A percentile compares a stretch with the other conserved stretches of the same genome.
phyloP scores from a whole-genome alignment of 2,797 vertebrate genomes.

The Eleutherodactylus coqui region DNA sequence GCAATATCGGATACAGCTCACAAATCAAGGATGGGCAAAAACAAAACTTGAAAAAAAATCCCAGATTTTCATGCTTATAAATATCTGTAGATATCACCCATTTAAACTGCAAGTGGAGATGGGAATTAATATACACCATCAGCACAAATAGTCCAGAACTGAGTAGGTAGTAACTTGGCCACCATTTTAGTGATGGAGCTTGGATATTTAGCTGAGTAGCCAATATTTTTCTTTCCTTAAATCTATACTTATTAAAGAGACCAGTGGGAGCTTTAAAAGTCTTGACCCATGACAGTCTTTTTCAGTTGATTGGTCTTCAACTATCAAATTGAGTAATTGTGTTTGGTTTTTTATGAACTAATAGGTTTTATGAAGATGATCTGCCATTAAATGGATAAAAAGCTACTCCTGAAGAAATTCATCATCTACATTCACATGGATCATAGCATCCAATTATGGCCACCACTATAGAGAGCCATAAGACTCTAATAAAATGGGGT shows the following conservation, averaged over 20 bases:
- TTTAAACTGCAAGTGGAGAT: background rate
- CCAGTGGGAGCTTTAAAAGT: background rate
- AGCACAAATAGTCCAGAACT: background rate
- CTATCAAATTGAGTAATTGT: too few relatives aligned
- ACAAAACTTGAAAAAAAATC: too few relatives aligned
- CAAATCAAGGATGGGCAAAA: too few relatives aligned
- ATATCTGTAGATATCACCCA: background rate
- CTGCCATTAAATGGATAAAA: too few relatives aligned
- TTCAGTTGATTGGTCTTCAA: too few relatives aligned
- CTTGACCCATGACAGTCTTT: too few relatives aligned
- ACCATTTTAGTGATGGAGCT: background rate
- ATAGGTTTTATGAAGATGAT: too few relatives aligned
- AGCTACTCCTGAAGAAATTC: background rate
- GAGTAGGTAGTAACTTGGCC: background rate
- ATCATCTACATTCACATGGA: background rate
- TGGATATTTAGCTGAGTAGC: background rate
- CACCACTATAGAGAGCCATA: background rate
- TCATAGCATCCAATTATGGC: background rate
- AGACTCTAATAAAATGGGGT: background rate
- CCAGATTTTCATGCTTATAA: too few relatives aligned
- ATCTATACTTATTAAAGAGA: background rate
- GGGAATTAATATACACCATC: background rate
- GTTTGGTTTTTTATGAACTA: too few relatives aligned
- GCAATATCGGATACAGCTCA: too few relatives aligned
- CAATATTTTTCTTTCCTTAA: too few relatives aligned